phyloP scores from a whole-genome alignment of 2,113 vertebrate genomes.

The Pan troglodytes region NHGRI_mPanTro3-v2.1_pri NC_072402.2:134741001-134741500 shows the following conservation, averaged over 20 bases:
- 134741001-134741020: neutral
- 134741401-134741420: conserved; percentile 54
- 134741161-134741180: conserved; percentile 51
- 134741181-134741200: neutral
- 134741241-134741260: neutral
- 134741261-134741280: conserved; percentile 16
- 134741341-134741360: conserved; percentile 3
- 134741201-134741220: conserved; percentile 56
- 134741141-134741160: conserved; percentile 36
- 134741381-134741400: conserved; percentile 67
- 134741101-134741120: neutral
- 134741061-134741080: neutral
- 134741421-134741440: conserved; percentile 72
- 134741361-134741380: conserved; percentile 55
- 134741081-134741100: neutral
- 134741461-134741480: neutral
- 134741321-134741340: neutral
- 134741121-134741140: neutral
- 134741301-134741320: neutral
- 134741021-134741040: neutral
- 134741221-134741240: conserved; percentile 50
- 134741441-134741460: neutral
- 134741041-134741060: neutral
- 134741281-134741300: too few species aligned
- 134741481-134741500: neutral